Conservation (phyloP, 2,797 vertebrate genomes). For the Galagoides demidoff region DNA sequence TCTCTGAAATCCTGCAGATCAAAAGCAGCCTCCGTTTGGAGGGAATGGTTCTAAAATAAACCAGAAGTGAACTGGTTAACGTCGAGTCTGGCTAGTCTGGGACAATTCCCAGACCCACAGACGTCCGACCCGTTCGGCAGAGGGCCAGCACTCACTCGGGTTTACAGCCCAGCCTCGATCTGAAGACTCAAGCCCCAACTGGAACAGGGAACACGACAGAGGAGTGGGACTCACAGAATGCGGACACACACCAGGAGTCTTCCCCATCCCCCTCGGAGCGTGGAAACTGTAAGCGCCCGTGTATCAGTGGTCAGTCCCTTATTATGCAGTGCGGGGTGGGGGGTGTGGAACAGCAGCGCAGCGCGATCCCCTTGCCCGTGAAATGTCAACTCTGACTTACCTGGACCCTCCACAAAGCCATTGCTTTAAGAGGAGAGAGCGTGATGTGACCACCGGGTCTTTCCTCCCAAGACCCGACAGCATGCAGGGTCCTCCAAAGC, state of each 20-base stretch:
- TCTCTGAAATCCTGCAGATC: slow-evolving; percentile 91
- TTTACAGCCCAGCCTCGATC: slow-evolving; percentile 55
- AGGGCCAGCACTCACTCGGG: background rate
- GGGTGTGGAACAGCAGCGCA: background rate
- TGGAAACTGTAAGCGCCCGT: fast-evolving
- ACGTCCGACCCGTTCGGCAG: fast-evolving
- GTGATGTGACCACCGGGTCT: fast-evolving
- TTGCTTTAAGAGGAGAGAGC: background rate
- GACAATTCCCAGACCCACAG: background rate
- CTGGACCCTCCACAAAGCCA: background rate
- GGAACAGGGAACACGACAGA: slow-evolving; percentile 51
- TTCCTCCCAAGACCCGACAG: background rate
- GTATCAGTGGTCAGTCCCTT: fast-evolving
- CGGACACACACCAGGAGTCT: fast-evolving
- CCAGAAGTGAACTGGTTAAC: background rate
- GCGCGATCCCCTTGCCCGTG: slow-evolving; percentile 78
- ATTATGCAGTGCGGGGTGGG: fast-evolving
- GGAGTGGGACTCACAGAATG: fast-evolving
- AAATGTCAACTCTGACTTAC: slow-evolving; percentile 81
- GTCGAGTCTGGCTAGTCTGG: no score
- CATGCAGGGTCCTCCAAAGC: background rate
- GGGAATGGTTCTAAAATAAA: slow-evolving; percentile 76
- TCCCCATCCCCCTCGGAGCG: fast-evolving
- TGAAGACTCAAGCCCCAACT: slow-evolving; percentile 81
- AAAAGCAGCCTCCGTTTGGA: slow-evolving; percentile 85